phyloP scores from a whole-genome alignment of 2,113 vertebrate species.

The Scophthalmus maximus region DNA sequence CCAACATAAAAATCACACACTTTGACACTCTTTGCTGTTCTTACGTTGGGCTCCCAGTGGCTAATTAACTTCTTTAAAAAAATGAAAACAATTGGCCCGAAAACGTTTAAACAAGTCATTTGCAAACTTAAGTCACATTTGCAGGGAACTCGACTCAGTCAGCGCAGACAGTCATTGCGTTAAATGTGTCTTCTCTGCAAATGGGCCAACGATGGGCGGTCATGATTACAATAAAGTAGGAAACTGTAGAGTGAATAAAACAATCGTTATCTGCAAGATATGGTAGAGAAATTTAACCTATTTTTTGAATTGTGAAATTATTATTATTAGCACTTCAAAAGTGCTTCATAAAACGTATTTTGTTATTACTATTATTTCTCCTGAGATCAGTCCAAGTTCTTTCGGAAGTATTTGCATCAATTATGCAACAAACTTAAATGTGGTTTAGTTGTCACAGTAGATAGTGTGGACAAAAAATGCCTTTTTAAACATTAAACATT shows the following conservation, averaged over 20 bases:
- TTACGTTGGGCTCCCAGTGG: neutral
- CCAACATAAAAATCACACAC: neutral
- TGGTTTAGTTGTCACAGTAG: neutral
- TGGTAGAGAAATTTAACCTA: too few species aligned
- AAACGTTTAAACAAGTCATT: neutral
- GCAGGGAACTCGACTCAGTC: neutral
- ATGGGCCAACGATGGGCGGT: neutral
- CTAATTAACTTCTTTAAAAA: neutral
- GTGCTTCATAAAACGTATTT: neutral
- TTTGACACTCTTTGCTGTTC: neutral
- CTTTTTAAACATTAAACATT: slow-evolving; percentile 3
- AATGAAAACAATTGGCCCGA: neutral
- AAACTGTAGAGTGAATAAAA: neutral
- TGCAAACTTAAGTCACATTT: slow-evolving; percentile 1
- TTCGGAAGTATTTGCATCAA: slow-evolving; percentile 8
- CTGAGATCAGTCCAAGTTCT: neutral
- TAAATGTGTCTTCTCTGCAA: neutral
- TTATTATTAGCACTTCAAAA: neutral
- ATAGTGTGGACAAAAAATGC: neutral
- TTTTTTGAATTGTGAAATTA: neutral
- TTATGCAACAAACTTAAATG: slow-evolving; percentile 12
- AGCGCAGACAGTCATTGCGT: neutral
- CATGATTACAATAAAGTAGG: neutral
- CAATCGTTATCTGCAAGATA: too few species aligned
- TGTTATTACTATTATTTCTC: neutral